Evolutionary conservation across 2,797 vertebrate species (phyloP).

Genomic region (Chiroxiphia lanceolata): DNA sequence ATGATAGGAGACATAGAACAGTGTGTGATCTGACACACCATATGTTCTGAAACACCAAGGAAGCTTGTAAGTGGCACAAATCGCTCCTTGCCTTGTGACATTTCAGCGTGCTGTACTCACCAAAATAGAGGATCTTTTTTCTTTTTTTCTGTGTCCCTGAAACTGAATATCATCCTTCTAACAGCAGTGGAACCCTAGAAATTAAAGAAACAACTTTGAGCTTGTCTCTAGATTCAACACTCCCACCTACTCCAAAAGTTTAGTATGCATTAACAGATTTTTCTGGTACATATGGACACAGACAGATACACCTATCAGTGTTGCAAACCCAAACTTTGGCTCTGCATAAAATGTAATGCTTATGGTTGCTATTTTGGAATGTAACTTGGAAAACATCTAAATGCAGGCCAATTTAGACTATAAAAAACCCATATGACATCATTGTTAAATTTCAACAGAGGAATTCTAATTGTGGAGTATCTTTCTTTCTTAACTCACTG

Average conservation of each 20-base stretch:
- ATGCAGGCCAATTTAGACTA: neutral
- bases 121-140: neutral
- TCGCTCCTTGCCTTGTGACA: neutral
- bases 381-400: neutral
- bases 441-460: neutral
- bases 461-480: neutral
- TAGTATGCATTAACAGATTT: neutral
- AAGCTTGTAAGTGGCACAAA: neutral
- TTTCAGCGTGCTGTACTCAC: neutral
- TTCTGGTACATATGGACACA: neutral
- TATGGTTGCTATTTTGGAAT: neutral
- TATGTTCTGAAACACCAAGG: neutral
- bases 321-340: neutral
- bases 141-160: neutral
- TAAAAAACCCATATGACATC: neutral
- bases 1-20: neutral
- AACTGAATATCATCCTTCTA: neutral
- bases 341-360: neutral
- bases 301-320: neutral
- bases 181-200: neutral
- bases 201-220: neutral
- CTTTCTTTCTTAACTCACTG: neutral
- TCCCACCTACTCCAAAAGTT: neutral
- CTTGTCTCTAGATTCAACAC: neutral
- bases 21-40: neutral